Evolutionary conservation across 2,113 vertebrate species (phyloP).

Genomic region (Athene noctua): DNA sequence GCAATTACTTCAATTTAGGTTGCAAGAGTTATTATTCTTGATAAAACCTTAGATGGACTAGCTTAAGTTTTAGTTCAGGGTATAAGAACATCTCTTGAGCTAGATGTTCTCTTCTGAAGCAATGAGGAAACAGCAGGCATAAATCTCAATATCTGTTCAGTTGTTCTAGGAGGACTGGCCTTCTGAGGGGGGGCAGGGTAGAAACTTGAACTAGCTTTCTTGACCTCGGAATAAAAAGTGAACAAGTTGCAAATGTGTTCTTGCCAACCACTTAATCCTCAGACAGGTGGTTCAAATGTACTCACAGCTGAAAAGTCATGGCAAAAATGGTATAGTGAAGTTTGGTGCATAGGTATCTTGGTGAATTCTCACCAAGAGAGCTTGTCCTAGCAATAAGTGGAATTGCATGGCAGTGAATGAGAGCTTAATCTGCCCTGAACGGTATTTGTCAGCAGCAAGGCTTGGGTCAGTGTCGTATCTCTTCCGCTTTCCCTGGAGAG

Average conservation of each 20-base stretch:
- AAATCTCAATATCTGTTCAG: neutral
- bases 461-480: neutral
- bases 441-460: neutral
- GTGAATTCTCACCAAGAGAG: neutral
- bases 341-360: neutral
- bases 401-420: neutral
- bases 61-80: neutral
- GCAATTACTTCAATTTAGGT: neutral
- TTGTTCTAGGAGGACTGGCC: neutral
- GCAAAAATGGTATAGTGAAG: neutral
- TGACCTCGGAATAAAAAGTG: neutral
- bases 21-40: neutral
- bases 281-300: neutral
- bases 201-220: neutral
- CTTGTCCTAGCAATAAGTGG: neutral
- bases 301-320: neutral
- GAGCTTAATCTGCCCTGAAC: neutral
- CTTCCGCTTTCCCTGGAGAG: neutral
- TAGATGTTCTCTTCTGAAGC: neutral
- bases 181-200: neutral
- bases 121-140: neutral
- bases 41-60: neutral
- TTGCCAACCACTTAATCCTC: neutral
- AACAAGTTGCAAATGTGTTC: accelerated
- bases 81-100: neutral